phyloP scores from a whole-genome alignment of 2,113 vertebrate species.

The Nyctereutes procyonoides region DNA sequence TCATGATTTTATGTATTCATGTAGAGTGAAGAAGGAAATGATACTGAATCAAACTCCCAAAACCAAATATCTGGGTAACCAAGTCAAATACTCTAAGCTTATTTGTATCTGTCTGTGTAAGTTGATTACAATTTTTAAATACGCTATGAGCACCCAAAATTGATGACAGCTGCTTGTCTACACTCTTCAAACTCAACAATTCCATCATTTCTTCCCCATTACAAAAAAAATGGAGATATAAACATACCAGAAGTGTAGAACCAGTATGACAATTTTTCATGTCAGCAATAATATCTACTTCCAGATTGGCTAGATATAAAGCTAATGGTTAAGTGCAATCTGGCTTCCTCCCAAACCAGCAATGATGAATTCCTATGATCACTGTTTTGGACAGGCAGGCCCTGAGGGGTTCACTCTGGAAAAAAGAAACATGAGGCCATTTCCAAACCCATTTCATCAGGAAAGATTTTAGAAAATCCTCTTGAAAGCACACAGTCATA shows the following conservation, averaged over 20 bases:
- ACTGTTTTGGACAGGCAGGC: neutral
- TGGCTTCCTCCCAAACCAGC: neutral
- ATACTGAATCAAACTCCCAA: conserved; percentile 20
- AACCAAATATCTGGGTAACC: neutral
- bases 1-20: neutral
- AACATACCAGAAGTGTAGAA: neutral
- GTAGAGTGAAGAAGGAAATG: conserved; percentile 39
- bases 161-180: neutral
- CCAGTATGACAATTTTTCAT: neutral
- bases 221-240: neutral
- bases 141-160: neutral
- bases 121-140: neutral
- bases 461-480: neutral
- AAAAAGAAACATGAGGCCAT: neutral
- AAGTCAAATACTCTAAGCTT: neutral
- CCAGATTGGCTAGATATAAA: neutral
- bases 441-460: neutral
- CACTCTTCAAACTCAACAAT: conserved; percentile 5
- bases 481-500: neutral
- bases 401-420: neutral
- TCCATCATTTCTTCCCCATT: neutral
- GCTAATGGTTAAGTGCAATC: neutral
- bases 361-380: neutral
- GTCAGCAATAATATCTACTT: neutral
- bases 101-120: neutral